Base-by-base conservation (phyloP, 2,797 vertebrate genomes). In the Tauraco hartlaubi region DNA sequence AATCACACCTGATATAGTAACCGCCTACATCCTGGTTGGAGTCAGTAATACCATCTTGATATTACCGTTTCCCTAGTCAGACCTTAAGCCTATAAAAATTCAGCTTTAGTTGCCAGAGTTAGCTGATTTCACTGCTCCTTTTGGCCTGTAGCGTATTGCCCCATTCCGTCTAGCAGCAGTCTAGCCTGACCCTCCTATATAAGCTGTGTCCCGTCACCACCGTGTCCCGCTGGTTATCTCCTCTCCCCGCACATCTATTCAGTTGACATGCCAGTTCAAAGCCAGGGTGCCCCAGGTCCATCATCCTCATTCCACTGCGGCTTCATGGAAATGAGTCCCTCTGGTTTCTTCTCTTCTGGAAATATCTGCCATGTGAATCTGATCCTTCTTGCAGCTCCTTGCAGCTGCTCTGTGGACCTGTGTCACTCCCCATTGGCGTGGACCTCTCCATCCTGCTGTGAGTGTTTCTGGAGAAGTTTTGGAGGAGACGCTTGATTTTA, bases 11-110 rank as follows among this genome's bases (percentile, higher is more conserved):
- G 62, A 41, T 37, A 46, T 2, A 56, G 56, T 9, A 83, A 61
- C 16, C 0, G 0, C 26, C 28, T 83, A 61, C 69, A 43, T 2
- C 19, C 25, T 22, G 37, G 23, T 59, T 62, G 83, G 37, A 12
- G 49, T 49, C 43, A 39, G 29, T 48, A 39, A 72, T 19, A 62
- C 5, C 11, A 33, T 43, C 44, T 68, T n/a, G 63, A 39, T 49
- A 43, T 33, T 62, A 48, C 20, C 0, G 0, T 51, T 59, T 51
- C 35, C 63, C 43, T 66, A n/a, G 51, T 37, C 59, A 62, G 62
- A 87, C 37, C 10, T 33, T 18, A 72, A 75, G 22, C 51, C 16
- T 48, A 13, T 41, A 37, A 58, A 92, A 62, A 66, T 23, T 33
- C 4, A 3, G 5, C 39, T 75, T 84, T 33, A 35, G 35, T 21